Evolutionary conservation across 1,140 invertebrate species (phyloP).

Genomic region (Arion vulgaris): DNA sequence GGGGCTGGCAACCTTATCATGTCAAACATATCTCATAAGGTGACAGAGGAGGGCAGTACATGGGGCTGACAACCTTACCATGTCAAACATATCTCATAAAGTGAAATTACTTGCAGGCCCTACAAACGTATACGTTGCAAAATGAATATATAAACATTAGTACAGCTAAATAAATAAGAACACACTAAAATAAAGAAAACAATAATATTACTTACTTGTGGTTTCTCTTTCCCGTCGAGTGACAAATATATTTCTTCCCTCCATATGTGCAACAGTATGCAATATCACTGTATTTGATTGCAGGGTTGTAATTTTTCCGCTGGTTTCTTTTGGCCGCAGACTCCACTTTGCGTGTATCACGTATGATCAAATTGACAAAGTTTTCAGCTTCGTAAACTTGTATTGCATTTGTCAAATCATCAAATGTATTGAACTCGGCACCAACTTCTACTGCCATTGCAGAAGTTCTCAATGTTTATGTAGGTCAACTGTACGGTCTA

Average conservation of each 20-base stretch:
- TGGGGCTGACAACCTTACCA: too few species aligned
- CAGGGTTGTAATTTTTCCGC: conserved; percentile 21
- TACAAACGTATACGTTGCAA: too few species aligned
- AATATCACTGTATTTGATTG: conserved; percentile 35
- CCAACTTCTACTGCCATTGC: conserved; percentile 30
- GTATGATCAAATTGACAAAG: conserved; percentile 30
- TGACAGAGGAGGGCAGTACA: too few species aligned
- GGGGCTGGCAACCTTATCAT: too few species aligned
- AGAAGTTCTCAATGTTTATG: background rate
- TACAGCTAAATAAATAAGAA: background rate
- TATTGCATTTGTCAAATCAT: conserved; percentile 30
- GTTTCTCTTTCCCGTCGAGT: conserved; percentile 33
- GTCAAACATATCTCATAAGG: background rate
- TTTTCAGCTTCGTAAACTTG: conserved; percentile 22
- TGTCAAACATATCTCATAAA: too few species aligned
- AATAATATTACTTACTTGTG: conserved; percentile 27
- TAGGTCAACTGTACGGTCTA: too few species aligned
- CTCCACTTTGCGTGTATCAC: conserved; percentile 29
- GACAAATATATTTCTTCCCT: conserved; percentile 31
- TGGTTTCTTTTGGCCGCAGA: conserved; percentile 27
- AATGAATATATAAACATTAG: background rate
- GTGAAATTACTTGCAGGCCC: too few species aligned
- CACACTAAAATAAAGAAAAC: background rate
- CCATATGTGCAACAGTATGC: conserved; percentile 35
- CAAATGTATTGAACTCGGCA: conserved; percentile 25